These are phyloP conservation scores for Sparidentex hasta DNA, from an alignment of 2,797 vertebrate genomes.

Conservation along the genomic window DNA sequence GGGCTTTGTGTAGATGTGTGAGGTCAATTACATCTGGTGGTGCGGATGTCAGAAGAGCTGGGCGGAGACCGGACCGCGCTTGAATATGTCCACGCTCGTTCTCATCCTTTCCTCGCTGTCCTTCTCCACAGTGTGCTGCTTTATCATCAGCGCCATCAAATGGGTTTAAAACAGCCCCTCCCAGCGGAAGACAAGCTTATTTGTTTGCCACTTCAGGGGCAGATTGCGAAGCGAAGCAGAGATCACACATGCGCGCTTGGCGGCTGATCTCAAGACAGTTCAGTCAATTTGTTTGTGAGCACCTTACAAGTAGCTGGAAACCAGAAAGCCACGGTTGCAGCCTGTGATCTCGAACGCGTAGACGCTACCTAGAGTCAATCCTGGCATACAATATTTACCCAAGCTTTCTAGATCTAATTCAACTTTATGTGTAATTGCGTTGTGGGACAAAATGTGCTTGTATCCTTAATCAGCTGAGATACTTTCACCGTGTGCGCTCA, in stretches of 20 bases:
- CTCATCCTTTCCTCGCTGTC: not conserved
- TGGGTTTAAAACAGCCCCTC: conserved; percentile 6
- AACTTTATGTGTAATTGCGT: conserved; percentile 4
- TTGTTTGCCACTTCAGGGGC: conserved; percentile 30
- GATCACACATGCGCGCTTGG: conserved; percentile 8
- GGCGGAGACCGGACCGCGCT: not conserved
- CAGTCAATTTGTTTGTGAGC: conserved; percentile 31
- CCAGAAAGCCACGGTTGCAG: conserved; percentile 26
- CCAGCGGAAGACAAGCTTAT: not conserved
- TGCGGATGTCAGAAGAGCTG: conserved; percentile 2
- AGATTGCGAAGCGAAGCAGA: conserved; percentile 26
- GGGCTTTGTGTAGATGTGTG: conserved; percentile 1
- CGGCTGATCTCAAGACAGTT: conserved; percentile 26
- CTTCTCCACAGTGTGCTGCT: not conserved
- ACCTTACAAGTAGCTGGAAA: conserved; percentile 30
- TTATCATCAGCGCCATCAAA: not conserved
- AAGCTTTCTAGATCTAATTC: conserved; percentile 26
- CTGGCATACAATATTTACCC: conserved; percentile 23
- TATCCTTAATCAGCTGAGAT: conserved; percentile 30
- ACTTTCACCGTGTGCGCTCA: not conserved
- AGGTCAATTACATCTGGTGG: conserved; percentile 28
- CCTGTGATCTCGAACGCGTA: conserved; percentile 1
- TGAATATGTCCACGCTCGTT: not conserved
- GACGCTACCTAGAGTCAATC: conserved; percentile 9
- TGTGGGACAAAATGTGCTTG: conserved; percentile 19